A percentile compares a stretch with the other conserved stretches of the same genome.
Evolutionary conservation across 2,797 vertebrate genomes (phyloP).

Genomic region (Macroramphosus scolopax): DNA sequence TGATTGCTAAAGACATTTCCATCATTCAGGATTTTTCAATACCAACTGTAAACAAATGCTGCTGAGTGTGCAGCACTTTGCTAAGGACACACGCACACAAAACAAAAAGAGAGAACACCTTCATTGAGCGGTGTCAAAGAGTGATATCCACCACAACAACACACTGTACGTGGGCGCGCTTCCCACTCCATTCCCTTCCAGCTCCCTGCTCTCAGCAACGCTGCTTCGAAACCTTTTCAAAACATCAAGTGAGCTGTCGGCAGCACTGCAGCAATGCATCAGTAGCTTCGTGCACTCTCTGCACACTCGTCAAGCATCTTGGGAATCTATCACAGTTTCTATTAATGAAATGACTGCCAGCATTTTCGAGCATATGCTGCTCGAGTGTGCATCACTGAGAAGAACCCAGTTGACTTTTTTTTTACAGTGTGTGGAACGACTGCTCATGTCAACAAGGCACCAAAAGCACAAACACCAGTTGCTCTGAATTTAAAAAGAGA

Average conservation of each 20-base stretch:
- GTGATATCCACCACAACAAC: constrained; percentile 31
- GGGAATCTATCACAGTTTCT: constrained; percentile 13
- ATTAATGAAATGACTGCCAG: not conserved
- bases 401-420: too few species aligned
- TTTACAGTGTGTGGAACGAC: too few species aligned
- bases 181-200: constrained; percentile 53
- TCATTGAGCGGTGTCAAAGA: constrained; percentile 30
- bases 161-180: constrained; percentile 51
- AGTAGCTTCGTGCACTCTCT: constrained; percentile 34
- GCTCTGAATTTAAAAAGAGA: too few species aligned
- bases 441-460: too few species aligned
- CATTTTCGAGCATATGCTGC: not conserved
- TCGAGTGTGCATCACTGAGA: too few species aligned
- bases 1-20: not conserved
- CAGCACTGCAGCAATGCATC: constrained; percentile 36
- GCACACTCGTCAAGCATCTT: constrained; percentile 29
- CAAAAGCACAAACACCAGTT: too few species aligned
- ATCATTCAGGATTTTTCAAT: too few species aligned
- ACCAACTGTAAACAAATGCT: constrained; percentile 1
- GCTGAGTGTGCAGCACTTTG: too few species aligned
- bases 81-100: too few species aligned
- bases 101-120: constrained; percentile 9
- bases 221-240: constrained; percentile 61
- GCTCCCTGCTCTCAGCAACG: constrained; percentile 48
- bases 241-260: constrained; percentile 53